Evolutionary conservation across 1,140 invertebrate species (phyloP), one percentile per base, ranked within the genome.

Genomic region (Heliothis virescens): DNA sequence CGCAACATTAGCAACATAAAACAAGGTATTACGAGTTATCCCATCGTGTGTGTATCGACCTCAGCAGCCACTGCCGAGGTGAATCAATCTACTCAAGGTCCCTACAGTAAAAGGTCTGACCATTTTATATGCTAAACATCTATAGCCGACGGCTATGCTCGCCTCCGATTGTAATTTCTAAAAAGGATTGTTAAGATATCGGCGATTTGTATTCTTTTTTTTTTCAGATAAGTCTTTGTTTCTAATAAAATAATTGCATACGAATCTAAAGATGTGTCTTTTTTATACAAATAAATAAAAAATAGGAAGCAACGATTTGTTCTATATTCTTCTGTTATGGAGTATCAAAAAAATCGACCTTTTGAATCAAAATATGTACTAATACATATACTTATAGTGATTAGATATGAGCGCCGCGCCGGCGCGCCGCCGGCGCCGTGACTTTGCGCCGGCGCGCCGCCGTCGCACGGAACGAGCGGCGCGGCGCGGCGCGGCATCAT

Each of bases 51-150:
- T 29, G 53, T 81, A 83, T 82, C 83, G 84, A 89, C 88, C 89
- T 89, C 85, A 82, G 73, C 83, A 85, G 88, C 86, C 85, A 89
- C 87, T 52, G 85, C 82, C 87, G 88, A 91, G 86, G 90, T 91
- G 87, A 92, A 91, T 92, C 91, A 92, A 91, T 91, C 87, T 87
- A 87, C 84, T 86, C 88, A 92, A 91, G 91, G 91, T 85, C 86
- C 86, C 72, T 81, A 76, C 84, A 86, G 91, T 90, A 90, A 92
- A 91, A 91, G 91, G 87, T 86, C 82, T 79, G 81, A 72, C 88
- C 85, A 90, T 86, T 85, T 85, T 87, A 83, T 80, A 82, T 76
- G 41, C 65, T 47, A 69, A 65, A 76, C 59, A 76, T 13, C 48
- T 2, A 16, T 26, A 50, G 73, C 73, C 73, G 4, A 26, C 47